A percentile compares a stretch with the other conserved stretches of the same genome.
Conservation (phyloP, 2,797 vertebrate genomes). For the Triplophysa bombifrons region DNA sequence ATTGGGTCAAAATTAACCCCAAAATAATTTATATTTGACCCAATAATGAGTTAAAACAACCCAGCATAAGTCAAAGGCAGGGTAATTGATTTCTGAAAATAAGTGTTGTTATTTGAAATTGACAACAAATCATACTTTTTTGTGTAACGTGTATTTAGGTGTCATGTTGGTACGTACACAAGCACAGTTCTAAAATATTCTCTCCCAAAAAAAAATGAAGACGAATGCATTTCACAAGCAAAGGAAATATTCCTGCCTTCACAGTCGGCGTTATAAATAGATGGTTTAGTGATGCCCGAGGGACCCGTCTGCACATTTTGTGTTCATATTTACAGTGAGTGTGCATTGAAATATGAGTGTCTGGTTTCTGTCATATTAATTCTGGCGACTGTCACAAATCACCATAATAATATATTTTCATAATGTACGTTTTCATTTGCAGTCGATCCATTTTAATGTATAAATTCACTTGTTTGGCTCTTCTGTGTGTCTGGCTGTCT, state of each 20-base stretch:
- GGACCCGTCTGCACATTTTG: background rate
- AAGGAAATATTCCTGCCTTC: constrained; percentile 13
- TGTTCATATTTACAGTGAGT: background rate
- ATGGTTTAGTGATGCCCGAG: background rate
- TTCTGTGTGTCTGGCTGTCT: background rate
- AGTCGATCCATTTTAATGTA: constrained; percentile 10
- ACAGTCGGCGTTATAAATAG: constrained; percentile 1
- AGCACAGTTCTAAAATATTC: no score
- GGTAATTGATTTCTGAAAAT: no score
- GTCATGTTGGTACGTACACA: no score
- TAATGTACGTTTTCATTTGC: constrained; percentile 35
- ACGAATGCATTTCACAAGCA: no score
- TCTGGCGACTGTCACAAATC: constrained; percentile 31
- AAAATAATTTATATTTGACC: no score
- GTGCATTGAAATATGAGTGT: constrained; percentile 1
- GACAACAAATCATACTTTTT: no score
- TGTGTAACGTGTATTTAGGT: no score
- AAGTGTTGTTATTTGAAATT: no score
- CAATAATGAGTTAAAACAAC: no score
- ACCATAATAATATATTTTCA: constrained; percentile 20
- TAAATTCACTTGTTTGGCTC: constrained; percentile 3
- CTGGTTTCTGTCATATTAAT: constrained; percentile 21
- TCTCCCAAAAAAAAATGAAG: no score
- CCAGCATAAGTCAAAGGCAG: no score
- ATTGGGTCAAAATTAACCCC: no score